phyloP scores from a whole-genome alignment of 2,888 invertebrate species.

The Phaedon cochleariae region DNA sequence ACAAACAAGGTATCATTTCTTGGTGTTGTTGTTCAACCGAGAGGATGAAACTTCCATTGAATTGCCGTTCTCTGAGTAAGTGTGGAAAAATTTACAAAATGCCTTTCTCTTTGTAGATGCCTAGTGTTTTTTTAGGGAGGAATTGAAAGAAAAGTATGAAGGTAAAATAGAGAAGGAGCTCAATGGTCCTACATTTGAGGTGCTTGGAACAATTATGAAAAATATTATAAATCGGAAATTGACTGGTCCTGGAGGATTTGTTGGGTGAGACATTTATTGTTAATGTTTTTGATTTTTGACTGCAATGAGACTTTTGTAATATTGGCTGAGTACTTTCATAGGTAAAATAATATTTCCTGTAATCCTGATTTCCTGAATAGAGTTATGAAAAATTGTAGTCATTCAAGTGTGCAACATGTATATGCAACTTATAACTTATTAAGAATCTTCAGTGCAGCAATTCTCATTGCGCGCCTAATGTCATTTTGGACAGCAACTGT shows the following conservation, averaged over 20 bases:
- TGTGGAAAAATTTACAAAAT: conserved; percentile 46
- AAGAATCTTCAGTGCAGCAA: too few species aligned
- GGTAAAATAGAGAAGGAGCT: conserved; percentile 90
- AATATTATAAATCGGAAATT: conserved; percentile 93
- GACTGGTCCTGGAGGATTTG: conserved; percentile 92
- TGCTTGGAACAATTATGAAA: conserved; percentile 96
- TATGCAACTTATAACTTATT: too few species aligned
- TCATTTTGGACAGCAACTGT: too few species aligned
- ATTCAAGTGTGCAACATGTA: too few species aligned
- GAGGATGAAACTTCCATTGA: conserved; percentile 95
- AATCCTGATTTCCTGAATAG: too few species aligned
- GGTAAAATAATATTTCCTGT: too few species aligned
- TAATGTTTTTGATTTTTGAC: too few species aligned
- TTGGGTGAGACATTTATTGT: conserved; percentile 76
- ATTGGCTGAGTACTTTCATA: too few species aligned
- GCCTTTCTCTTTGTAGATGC: conserved; percentile 1
- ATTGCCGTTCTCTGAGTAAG: conserved; percentile 89
- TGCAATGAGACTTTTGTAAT: too few species aligned
- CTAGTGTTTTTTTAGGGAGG: conserved; percentile 71
- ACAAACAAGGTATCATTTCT: conserved; percentile 96
- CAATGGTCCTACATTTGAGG: conserved; percentile 93
- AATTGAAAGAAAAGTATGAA: conserved; percentile 92
- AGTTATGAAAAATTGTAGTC: too few species aligned
- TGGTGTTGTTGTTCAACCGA: conserved; percentile 92
- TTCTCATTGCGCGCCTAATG: too few species aligned